phyloP scores from a whole-genome alignment of 2,113 vertebrate genomes.

The Beaufortia kweichowensis region DNA sequence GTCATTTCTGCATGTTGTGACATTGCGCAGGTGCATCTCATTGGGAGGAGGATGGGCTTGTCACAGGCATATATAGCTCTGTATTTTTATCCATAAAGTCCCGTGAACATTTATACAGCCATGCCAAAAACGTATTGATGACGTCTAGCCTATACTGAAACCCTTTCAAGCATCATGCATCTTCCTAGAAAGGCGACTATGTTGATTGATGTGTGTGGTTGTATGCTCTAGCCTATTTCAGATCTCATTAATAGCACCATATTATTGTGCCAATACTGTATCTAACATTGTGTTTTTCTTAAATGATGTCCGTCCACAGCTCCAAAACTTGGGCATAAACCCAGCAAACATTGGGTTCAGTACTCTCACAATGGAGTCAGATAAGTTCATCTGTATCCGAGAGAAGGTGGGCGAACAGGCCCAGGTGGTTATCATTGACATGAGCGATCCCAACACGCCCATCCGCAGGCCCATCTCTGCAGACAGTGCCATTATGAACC shows the following conservation, averaged over 20 bases:
- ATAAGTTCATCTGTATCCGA: slow-evolving; percentile 98
- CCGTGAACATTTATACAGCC: not conserved
- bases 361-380: slow-evolving; percentile 98
- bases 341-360: slow-evolving; percentile 99
- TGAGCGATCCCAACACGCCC: slow-evolving; percentile 96
- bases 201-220: too few relatives aligned
- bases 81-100: not conserved
- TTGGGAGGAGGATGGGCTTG: not conserved
- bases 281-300: not conserved
- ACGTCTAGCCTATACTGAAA: not conserved
- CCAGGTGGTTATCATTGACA: slow-evolving; percentile 98
- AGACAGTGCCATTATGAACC: slow-evolving; percentile 99
- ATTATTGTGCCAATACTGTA: not conserved
- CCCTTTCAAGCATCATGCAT: too few relatives aligned
- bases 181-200: too few relatives aligned
- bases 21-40: not conserved
- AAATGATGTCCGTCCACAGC: slow-evolving; percentile 68
- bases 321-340: slow-evolving; percentile 99
- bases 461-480: slow-evolving; percentile 97
- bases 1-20: not conserved
- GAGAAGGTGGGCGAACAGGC: slow-evolving; percentile 99
- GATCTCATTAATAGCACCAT: too few relatives aligned
- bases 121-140: not conserved
- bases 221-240: not conserved
- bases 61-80: not conserved